phyloP scores from a whole-genome alignment of 2,797 vertebrate genomes.

The Molossus molossus region DNA sequence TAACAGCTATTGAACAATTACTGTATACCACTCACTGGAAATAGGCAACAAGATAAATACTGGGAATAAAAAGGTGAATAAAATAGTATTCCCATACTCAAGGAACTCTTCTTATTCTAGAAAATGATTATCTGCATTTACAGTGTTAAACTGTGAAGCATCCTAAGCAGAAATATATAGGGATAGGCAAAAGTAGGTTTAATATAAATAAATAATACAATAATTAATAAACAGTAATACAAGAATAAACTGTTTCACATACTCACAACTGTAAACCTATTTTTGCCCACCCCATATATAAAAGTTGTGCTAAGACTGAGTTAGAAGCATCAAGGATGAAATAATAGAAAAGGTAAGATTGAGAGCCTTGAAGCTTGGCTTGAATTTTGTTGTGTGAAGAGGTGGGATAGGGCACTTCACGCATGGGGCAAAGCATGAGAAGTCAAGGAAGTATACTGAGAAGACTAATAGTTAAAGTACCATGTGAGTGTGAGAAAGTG shows the following conservation, averaged over 20 bases:
- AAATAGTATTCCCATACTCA: conserved; percentile 38
- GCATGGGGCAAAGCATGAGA: background rate
- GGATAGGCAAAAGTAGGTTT: background rate
- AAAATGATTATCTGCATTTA: conserved; percentile 2
- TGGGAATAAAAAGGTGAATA: conserved; percentile 39
- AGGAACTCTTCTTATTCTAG: conserved; percentile 40
- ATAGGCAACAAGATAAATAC: conserved; percentile 11
- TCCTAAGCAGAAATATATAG: background rate
- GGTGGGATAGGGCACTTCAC: background rate
- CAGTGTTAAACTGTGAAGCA: background rate
- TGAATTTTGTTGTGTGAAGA: background rate
- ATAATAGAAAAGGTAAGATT: background rate
- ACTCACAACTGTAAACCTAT: background rate
- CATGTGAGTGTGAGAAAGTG: background rate
- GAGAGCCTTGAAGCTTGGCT: background rate
- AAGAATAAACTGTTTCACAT: background rate
- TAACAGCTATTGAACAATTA: conserved; percentile 25
- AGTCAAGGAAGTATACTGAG: background rate
- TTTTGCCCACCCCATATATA: background rate
- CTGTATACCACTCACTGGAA: background rate
- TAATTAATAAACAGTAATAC: background rate
- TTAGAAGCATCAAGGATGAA: background rate
- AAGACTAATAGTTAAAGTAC: background rate
- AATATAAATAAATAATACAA: background rate
- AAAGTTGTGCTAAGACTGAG: background rate